Evolutionary conservation across 1,140 invertebrate genomes (phyloP).

Genomic region (Lucilia sericata): DNA sequence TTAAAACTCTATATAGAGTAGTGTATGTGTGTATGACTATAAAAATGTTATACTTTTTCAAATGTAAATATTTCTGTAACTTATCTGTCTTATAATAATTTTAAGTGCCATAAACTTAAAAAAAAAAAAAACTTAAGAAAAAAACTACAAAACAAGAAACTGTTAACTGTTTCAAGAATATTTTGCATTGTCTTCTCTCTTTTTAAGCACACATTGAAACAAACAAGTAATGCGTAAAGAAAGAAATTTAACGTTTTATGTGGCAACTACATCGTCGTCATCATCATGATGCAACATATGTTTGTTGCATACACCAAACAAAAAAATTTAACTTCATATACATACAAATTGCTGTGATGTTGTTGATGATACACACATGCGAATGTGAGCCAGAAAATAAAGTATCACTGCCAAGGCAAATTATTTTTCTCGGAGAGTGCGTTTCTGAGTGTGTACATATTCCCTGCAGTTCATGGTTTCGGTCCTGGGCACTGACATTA

Average conservation of each 20-base stretch:
- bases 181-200: background rate
- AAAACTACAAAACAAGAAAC: background rate
- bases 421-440: background rate
- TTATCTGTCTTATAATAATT: conserved; percentile 14
- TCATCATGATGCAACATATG: conserved; percentile 5
- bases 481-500: too few relatives aligned
- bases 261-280: background rate
- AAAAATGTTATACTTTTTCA: background rate
- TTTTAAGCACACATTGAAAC: background rate
- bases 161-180: background rate
- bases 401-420: background rate
- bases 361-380: background rate
- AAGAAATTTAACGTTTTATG: background rate
- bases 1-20: background rate
- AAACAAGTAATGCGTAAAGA: background rate
- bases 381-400: background rate
- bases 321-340: background rate
- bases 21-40: background rate
- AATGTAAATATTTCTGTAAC: conserved; percentile 21
- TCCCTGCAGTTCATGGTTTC: too few relatives aligned
- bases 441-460: background rate
- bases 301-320: background rate
- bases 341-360: background rate
- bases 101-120: background rate
- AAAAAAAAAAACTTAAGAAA: background rate